Percentiles rank a stretch among this genome's conserved stretches.
phyloP scores from a whole-genome alignment of 2,113 vertebrate genomes.

The Scopus umbretta region DNA sequence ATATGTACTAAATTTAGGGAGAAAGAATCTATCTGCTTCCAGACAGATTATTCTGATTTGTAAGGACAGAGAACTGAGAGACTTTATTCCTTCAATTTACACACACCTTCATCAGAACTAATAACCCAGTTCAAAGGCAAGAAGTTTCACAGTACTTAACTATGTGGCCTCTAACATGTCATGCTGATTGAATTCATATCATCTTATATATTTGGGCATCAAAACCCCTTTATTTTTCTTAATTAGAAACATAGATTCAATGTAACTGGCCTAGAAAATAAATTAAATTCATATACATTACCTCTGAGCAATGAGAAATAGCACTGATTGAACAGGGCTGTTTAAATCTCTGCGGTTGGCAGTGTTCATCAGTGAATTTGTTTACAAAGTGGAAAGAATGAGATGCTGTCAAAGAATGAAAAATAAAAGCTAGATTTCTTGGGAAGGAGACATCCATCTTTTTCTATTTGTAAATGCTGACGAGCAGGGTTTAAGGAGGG shows the following conservation, averaged over 20 bases:
- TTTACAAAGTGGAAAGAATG: conserved; percentile 67
- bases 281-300: conserved; percentile 1
- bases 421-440: conserved; percentile 73
- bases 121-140: neutral
- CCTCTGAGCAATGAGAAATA: conserved; percentile 26
- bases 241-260: conserved; percentile 35
- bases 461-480: conserved; percentile 79
- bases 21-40: neutral
- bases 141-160: neutral
- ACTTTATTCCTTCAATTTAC: neutral
- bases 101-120: neutral
- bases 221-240: conserved; percentile 12
- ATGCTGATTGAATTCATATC: neutral
- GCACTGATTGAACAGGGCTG: conserved; percentile 36
- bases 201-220: neutral
- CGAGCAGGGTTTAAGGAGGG: conserved; percentile 78
- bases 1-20: neutral
- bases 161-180: neutral
- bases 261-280: conserved; percentile 28
- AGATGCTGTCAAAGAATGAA: conserved; percentile 68
- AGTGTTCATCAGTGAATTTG: conserved; percentile 51
- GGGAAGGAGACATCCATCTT: conserved; percentile 72
- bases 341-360: conserved; percentile 30
- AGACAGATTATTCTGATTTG: neutral
- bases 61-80: neutral